Evolutionary conservation across 2,113 vertebrate species (phyloP).

Genomic region (Nibea albiflora): DNA sequence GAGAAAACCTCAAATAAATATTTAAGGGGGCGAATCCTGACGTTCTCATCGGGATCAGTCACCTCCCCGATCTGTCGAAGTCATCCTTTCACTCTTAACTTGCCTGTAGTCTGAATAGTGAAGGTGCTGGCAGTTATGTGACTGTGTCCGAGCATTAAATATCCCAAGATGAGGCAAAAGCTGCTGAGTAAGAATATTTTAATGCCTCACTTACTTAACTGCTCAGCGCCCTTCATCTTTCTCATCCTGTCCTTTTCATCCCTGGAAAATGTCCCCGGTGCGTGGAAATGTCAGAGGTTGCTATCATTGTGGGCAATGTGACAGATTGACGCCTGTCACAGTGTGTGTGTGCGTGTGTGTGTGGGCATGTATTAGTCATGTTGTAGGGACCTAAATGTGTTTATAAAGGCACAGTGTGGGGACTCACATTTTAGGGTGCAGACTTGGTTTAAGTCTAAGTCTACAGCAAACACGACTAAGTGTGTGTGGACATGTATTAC

Average conservation of each 20-base stretch:
- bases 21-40: background rate
- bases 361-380: constrained; percentile 13
- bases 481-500: background rate
- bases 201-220: constrained; percentile 25
- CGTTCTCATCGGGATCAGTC: background rate
- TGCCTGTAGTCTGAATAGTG: background rate
- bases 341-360: constrained; percentile 17
- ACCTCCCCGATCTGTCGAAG: background rate
- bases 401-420: too few species aligned
- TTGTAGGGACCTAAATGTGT: too few species aligned
- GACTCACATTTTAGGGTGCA: too few species aligned
- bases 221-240: constrained; percentile 47
- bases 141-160: constrained; percentile 2
- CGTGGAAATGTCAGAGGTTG: constrained; percentile 70
- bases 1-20: background rate
- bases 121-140: background rate
- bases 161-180: background rate
- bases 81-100: background rate
- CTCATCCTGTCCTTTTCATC: background rate
- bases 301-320: constrained; percentile 52
- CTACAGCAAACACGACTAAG: background rate
- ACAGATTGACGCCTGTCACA: constrained; percentile 46
- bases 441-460: too few species aligned
- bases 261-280: background rate
- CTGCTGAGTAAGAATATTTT: constrained; percentile 47